Evolutionary conservation across 2,888 invertebrate genomes (phyloP), one percentile per base, ranked within the genome.

Genomic region (Tridacna gigas): DNA sequence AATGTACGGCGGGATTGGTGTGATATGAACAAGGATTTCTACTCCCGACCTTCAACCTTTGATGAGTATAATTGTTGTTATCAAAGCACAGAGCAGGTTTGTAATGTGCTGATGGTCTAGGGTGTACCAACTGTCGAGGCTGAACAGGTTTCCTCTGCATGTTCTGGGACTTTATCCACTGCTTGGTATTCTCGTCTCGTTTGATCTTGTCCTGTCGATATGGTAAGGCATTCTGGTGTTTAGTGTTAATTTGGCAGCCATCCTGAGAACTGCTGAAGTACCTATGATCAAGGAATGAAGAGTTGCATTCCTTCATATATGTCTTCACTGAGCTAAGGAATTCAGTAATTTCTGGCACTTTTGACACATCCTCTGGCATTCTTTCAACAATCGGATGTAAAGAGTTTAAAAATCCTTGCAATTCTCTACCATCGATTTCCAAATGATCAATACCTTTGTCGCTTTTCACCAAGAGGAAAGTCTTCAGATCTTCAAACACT

Each of bases 91-190:
- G 56, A 3, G 15, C 18, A 20, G 56, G 56, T 20, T 20, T 15
- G 56, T 56, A 56, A 56, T 56, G 56, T 20, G 15, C 18, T 20
- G 56, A 20, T 5, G 56, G 5, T 3, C 2, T 9, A 15, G 9
- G 20, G 3, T 56, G 56, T 15, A 20, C 2, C 9, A 9, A 56
- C 15, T 15, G 56, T 20, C 18, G 3, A 20, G 56, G 56, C 18
- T 5, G 18, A 20, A 56, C 56, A 20, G 56, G 56, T 56, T 56
- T 9, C 56, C 15, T 56, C 56, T 56, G 18, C 5, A 9, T 20
- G 11, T 20, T n/a, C 71, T 71, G 71, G 12, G 71, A 71, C 47
- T 71, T 18, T 26, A 71, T 26, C 71, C 71, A 71, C 71, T 71
- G 71, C 37, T 71, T 71, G 28, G 47, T 71, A 13, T 71, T 51